These are phyloP conservation scores for Eumeta japonica DNA, from an alignment of 1,140 invertebrate species.

Conservation along the genomic window DNA sequence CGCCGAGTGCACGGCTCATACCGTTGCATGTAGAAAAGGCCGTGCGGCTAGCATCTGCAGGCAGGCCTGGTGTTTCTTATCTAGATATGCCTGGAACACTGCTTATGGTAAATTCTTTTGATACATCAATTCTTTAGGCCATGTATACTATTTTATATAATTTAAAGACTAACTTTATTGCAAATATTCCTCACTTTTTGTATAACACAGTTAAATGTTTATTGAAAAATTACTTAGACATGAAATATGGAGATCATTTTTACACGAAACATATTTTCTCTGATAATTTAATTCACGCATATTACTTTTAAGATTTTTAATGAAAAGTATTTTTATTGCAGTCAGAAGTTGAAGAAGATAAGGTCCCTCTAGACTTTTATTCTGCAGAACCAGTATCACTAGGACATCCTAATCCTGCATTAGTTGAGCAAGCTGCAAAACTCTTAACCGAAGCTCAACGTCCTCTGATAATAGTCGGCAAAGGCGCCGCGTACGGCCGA, in stretches of 20 bases:
- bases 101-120: constrained; percentile 25
- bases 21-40: constrained; percentile 93
- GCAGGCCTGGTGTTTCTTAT: constrained; percentile 86
- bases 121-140: constrained; percentile 2
- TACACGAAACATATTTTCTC: too few relatives aligned
- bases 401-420: constrained; percentile 61
- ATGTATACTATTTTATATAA: too few relatives aligned
- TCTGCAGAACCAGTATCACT: constrained; percentile 21
- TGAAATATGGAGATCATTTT: too few relatives aligned
- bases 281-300: too few relatives aligned
- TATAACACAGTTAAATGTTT: too few relatives aligned
- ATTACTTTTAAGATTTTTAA: too few relatives aligned
- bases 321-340: too few relatives aligned
- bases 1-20: constrained; percentile 77
- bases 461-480: constrained; percentile 90
- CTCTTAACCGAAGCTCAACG: constrained; percentile 70
- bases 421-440: constrained; percentile 69
- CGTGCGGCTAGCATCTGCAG: constrained; percentile 77
- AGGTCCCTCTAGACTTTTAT: constrained; percentile 37
- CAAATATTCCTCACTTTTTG: too few relatives aligned
- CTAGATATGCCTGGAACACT: constrained; percentile 83
- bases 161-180: too few relatives aligned
- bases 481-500: constrained; percentile 83
- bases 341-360: constrained; percentile 42
- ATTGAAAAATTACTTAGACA: too few relatives aligned